Base-by-base conservation (phyloP, 1,140 invertebrate genomes). In the Parasteatoda tepidariorum region DNA sequence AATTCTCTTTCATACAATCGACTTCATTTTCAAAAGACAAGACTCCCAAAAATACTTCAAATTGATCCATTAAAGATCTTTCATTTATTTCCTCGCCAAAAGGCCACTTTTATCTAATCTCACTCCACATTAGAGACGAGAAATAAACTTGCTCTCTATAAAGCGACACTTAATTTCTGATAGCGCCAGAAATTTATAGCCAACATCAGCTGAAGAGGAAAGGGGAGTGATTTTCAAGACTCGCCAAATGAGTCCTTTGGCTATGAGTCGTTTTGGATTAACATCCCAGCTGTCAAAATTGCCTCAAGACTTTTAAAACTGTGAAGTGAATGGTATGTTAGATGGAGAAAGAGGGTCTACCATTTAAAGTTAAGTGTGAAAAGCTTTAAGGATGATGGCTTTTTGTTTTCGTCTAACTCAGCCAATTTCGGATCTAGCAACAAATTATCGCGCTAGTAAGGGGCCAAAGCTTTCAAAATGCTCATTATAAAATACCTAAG, bases 141-240 rank as follows among this genome's bases (percentile, higher is more conserved):
- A 34, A 68, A 68, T 68, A 41, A 68, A 41, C 66, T 41, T 26
- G 22, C 22, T 68, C 66, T 24, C 18, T 68, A n/a, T n/a, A 68
- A 68, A 68, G 66, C 28, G 66, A 68, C 30, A 68, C 66, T 68
- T 48, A 68, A 68, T 68, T 68, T 68, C 66, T 68, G 66, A 68
- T 68, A 68, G 34, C 66, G 66, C 34, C 34, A 18, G 66, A 68
- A 68, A 68, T 68, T 68, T 68, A 68, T 68, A 68, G 66, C 2
- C 38, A 11, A 33, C 33, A 26, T 26, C 66, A 24, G 3, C 31
- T 38, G 24, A 68, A 41, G 38, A 24, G 38, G 38, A 26, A n/a
- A n/a, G n/a, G 15, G n/a, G 24, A 68, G 48, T 38, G 66, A 48
- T 24, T 24, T 22, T n/a, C 11, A 9, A 15, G 18, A 4, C 41